Percentiles rank a stretch among this genome's conserved stretches.
Conservation (phyloP, 2,113 vertebrate genomes). For the Todiramphus saurophagus region DNA sequence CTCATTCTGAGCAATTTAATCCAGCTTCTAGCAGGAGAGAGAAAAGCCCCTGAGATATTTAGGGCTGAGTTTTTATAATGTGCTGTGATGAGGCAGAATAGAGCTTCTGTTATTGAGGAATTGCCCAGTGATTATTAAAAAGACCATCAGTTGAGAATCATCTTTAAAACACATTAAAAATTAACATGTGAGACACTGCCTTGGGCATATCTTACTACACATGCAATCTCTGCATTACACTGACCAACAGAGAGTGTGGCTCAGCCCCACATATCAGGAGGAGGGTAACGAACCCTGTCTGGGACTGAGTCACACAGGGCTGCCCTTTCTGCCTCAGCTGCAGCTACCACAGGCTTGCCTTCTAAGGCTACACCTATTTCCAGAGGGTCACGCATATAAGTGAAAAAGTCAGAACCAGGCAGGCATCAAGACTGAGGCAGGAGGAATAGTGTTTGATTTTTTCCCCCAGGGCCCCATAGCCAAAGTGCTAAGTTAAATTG, state of each 20-base stretch:
- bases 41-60: background rate
- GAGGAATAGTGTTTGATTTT: background rate
- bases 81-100: background rate
- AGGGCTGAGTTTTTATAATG: background rate
- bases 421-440: background rate
- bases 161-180: background rate
- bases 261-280: background rate
- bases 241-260: accelerated
- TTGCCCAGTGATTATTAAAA: background rate
- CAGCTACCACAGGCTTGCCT: background rate
- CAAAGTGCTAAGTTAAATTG: background rate
- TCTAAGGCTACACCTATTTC: background rate
- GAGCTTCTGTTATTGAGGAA: background rate
- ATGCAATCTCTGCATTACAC: background rate
- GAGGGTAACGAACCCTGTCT: accelerated
- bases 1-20: accelerated
- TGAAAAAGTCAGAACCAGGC: background rate
- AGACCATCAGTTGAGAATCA: background rate
- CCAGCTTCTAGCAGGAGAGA: background rate
- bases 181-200: background rate
- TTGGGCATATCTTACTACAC: background rate
- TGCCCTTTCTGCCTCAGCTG: background rate
- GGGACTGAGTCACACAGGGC: accelerated
- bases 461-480: background rate
- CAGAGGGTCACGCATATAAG: accelerated